phyloP scores from a whole-genome alignment of 2,888 invertebrate species.

The Tetheella fluctuosa region DNA sequence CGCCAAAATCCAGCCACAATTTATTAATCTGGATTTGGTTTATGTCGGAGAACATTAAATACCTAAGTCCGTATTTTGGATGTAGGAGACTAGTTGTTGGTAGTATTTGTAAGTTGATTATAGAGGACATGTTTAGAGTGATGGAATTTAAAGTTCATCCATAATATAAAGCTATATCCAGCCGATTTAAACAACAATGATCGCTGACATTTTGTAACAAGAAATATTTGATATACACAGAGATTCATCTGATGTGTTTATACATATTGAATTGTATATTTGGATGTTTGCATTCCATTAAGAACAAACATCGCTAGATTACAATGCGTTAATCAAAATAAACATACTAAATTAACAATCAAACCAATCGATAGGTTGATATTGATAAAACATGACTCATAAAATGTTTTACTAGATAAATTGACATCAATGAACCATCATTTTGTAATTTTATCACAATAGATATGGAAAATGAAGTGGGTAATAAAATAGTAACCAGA shows the following conservation, averaged over 20 bases:
- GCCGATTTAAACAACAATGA: slow-evolving; percentile 30
- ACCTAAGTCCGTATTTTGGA: slow-evolving; percentile 16
- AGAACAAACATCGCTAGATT: slow-evolving; percentile 56
- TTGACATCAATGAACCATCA: slow-evolving; percentile 58
- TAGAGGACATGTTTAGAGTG: slow-evolving; percentile 27
- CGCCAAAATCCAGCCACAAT: slow-evolving; percentile 20
- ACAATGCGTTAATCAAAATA: slow-evolving; percentile 64
- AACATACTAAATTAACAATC: slow-evolving; percentile 67
- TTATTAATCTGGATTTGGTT: slow-evolving; percentile 2
- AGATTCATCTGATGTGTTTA: slow-evolving; percentile 47
- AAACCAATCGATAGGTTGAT: slow-evolving; percentile 51
- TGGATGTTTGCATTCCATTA: slow-evolving; percentile 65
- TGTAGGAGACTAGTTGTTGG: too few relatives aligned
- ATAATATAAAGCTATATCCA: slow-evolving; percentile 25
- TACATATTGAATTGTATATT: slow-evolving; percentile 51
- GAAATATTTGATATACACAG: slow-evolving; percentile 42
- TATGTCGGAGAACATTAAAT: slow-evolving; percentile 18
- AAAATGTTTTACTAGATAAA: slow-evolving; percentile 58
- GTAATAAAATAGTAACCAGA: slow-evolving; percentile 59
- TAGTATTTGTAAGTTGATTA: slow-evolving; percentile 17
- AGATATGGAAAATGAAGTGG: slow-evolving; percentile 52
- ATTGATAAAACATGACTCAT: slow-evolving; percentile 46
- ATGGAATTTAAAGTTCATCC: slow-evolving; percentile 43
- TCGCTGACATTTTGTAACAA: slow-evolving; percentile 52
- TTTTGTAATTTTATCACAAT: slow-evolving; percentile 52